phyloP scores from a whole-genome alignment of 1,140 invertebrate species.

The Neodiprion pinetum region DNA sequence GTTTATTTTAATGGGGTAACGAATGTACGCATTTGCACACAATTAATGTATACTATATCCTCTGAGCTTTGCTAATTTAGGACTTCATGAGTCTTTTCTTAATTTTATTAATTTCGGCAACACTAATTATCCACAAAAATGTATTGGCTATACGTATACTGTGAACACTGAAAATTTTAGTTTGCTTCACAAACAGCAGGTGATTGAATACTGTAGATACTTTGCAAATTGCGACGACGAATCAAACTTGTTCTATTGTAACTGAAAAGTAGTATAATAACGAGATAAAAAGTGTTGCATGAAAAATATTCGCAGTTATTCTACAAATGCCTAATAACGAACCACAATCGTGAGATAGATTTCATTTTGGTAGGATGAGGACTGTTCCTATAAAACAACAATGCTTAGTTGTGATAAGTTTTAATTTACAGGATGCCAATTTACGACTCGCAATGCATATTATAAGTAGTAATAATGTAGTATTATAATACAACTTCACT shows the following conservation, averaged over 20 bases:
- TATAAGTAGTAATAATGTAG: constrained; percentile 41
- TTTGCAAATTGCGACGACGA: constrained; percentile 15
- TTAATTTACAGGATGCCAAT: constrained; percentile 49
- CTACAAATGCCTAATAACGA: constrained; percentile 9
- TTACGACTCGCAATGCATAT: constrained; percentile 38
- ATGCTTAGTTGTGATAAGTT: constrained; percentile 22
- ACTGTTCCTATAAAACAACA: constrained; percentile 4
- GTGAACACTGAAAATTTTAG: no score
- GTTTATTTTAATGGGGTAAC: neutral
- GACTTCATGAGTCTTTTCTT: neutral
- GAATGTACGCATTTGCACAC: neutral
- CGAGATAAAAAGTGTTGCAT: neutral
- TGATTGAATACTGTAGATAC: neutral
- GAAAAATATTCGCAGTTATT: constrained; percentile 15
- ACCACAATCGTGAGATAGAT: constrained; percentile 8
- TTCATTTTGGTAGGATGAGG: constrained; percentile 11
- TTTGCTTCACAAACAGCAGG: neutral
- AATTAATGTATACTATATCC: neutral
- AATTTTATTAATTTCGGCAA: neutral
- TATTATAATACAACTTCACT: constrained; percentile 51
- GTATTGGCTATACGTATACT: no score
- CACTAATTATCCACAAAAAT: no score
- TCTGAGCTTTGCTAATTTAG: neutral
- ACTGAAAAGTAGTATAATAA: constrained; percentile 21
- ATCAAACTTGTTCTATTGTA: constrained; percentile 12